Conservation (phyloP, 2,797 vertebrate genomes). For the Vireo griseus region DNA sequence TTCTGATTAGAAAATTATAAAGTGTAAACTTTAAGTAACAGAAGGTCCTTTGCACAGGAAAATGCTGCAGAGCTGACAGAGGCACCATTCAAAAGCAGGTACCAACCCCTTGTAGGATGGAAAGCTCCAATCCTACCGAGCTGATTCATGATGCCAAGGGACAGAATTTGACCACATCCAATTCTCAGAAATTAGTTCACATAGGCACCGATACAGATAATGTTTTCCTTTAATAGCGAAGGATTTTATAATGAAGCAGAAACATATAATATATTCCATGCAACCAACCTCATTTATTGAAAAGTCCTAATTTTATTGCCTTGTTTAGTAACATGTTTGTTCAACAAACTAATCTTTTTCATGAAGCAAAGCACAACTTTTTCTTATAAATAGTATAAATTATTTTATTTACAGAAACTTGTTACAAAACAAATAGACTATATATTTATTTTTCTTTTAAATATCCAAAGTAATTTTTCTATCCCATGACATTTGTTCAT, state of each 20-base stretch:
- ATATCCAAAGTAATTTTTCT: slow-evolving; percentile 97
- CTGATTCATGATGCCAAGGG: background rate
- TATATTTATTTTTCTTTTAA: slow-evolving; percentile 99
- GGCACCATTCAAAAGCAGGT: background rate
- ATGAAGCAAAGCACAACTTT: slow-evolving; percentile 85
- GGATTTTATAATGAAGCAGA: slow-evolving; percentile 66
- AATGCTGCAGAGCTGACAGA: background rate
- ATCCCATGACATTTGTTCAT: slow-evolving; percentile 98
- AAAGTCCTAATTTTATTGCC: slow-evolving; percentile 80
- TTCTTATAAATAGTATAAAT: slow-evolving; percentile 99
- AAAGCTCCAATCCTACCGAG: fast-evolving
- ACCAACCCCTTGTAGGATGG: fast-evolving
- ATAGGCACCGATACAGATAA: background rate
- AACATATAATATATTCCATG: slow-evolving; percentile 69
- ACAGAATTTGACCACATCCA: background rate
- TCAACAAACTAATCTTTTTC: slow-evolving; percentile 77
- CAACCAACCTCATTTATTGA: slow-evolving; percentile 77
- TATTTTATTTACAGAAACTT: slow-evolving; percentile 99
- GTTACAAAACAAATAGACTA: slow-evolving; percentile 99
- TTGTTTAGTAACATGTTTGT: slow-evolving; percentile 77
- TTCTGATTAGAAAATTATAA: background rate
- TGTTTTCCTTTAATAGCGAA: slow-evolving; percentile 34
- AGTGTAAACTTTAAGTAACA: background rate
- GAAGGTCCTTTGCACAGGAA: background rate
- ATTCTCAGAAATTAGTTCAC: slow-evolving; percentile 43